Base-by-base conservation (phyloP, 2,113 vertebrate genomes). In the Pardalotus punctatus region DNA sequence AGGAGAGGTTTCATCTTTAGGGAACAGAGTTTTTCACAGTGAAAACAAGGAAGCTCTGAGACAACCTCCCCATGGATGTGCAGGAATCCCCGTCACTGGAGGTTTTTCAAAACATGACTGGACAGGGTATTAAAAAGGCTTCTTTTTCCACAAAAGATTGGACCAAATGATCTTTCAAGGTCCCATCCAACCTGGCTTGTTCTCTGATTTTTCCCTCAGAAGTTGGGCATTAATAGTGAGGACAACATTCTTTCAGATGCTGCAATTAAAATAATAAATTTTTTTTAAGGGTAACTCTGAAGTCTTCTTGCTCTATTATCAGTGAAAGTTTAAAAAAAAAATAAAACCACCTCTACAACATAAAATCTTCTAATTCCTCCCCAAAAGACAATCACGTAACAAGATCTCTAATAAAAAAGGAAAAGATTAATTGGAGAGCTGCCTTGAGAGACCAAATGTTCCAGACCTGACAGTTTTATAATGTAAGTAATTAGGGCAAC, bases 391-490 rank as follows among this genome's bases (percentile, higher is more conserved):
- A 97, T 90, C 90, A 51, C 50, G 83, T 90, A 97, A 95, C 66
- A 78, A 69, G 81, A 96, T 95, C 79, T 90, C 87, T 96, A 96
- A 96, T 95, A 93, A 95, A 94, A 96, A 93, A 96, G 88, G 94
- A 97, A 97, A 95, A 96, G 97, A 98, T 97, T 97, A 98, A 97
- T 97, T 98, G 94, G 83, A 93, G 93, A 96, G 73, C 69, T 93
- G 95, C 86, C 92, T 89, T 94, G 70, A 90, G 95, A 96, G 94
- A 86, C 67, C 79, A 94, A 91, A 81, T 58, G 94, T 94, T 97
- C 94, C 97, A 95, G 95, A 93, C 96, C 97, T 97, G 96, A 97
- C 96, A 93, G 77, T 95, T 90, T 89, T 81, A 93, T 84, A 95
- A 96, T 94, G 54, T 81, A 85, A 78, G 86, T 96, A 97, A 96